A percentile compares a stretch with the other conserved stretches of the same genome.
phyloP scores from a whole-genome alignment of 2,113 vertebrate genomes.

The Vidua chalybeata region DNA sequence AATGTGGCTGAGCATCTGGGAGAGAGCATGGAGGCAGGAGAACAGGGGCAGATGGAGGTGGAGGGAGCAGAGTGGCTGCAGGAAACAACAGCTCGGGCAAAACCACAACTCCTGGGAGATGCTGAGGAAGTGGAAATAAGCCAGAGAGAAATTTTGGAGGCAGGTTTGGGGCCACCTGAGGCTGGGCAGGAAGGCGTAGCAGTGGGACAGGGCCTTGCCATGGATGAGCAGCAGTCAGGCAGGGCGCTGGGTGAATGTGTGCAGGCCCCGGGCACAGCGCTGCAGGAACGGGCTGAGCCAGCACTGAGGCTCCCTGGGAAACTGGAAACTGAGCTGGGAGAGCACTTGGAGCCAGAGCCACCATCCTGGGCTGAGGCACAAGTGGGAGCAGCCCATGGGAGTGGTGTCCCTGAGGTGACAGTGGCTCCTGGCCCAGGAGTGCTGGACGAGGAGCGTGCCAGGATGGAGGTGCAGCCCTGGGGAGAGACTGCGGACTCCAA shows the following conservation, averaged over 20 bases:
- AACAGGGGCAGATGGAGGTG: neutral
- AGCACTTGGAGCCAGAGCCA: neutral
- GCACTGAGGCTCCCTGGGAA: rapidly evolving
- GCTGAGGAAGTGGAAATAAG: neutral
- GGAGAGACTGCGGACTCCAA: rapidly evolving
- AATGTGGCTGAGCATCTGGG: neutral
- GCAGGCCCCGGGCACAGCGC: rapidly evolving
- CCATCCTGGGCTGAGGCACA: neutral
- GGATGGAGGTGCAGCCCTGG: rapidly evolving
- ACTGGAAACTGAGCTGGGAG: neutral
- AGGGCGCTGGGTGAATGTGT: rapidly evolving
- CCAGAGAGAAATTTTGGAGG: neutral
- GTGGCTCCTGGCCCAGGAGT: neutral
- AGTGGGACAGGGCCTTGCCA: neutral
- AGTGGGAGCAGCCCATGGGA: neutral
- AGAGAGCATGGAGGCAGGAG: neutral
- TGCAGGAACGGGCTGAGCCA: neutral
- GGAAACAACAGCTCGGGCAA: neutral
- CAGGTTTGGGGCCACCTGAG: neutral
- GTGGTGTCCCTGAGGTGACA: neutral
- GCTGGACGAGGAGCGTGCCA: rapidly evolving
- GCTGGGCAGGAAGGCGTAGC: neutral
- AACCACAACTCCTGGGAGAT: neutral
- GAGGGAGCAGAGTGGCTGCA: neutral
- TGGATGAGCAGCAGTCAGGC: neutral